Base-by-base conservation (phyloP, 2,797 vertebrate species). In the Gadopsis marmoratus region DNA sequence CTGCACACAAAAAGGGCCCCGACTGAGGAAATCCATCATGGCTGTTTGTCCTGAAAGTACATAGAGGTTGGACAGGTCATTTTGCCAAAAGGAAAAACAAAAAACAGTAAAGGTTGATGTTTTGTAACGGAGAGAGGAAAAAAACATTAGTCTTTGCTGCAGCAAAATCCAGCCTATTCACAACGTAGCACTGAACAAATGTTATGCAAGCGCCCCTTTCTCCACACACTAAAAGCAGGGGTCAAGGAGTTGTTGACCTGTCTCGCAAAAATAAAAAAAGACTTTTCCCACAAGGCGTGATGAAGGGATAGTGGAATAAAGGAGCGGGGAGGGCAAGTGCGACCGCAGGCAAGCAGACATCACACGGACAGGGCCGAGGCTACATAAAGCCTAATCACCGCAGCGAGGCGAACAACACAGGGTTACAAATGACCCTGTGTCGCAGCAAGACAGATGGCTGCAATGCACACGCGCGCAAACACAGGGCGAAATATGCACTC, bases 161-260 rank as follows among this genome's bases (percentile, higher is more conserved):
- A 55, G 31, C 47, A 26, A 63, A 19, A 67, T 41, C 50, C 64
- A 9, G 61, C 21, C 65, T 59, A 62, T 82, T 85, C 77, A 78
- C 56, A 43, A 55, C 33, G 33, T 37, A 3, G 37, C 60, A 31
- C 7, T 14, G 65, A 68, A 69, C 74, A 86, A 83, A 86, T 2
- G 23, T 85, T 85, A 79, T 17, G 73, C 82, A 89, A 91, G 79
- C 62, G n/a, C 17, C 58, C 71, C 58, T 85, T 87, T 86, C 61
- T 77, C 66, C 23, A 12, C 47, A 62, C 58, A 35, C 14, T 50
- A 23, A 84, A 85, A 74, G 47, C 45, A 54, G 5, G 54, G 74
- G 88, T 92, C 89, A 90, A 92, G 81, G 62, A 90, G 82, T 16
- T 72, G 66, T 85, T 88, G 89, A 90, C 79, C 79, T 39, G 64